Conservation (phyloP, 2,113 vertebrate species). For the Poecile atricapillus region DNA sequence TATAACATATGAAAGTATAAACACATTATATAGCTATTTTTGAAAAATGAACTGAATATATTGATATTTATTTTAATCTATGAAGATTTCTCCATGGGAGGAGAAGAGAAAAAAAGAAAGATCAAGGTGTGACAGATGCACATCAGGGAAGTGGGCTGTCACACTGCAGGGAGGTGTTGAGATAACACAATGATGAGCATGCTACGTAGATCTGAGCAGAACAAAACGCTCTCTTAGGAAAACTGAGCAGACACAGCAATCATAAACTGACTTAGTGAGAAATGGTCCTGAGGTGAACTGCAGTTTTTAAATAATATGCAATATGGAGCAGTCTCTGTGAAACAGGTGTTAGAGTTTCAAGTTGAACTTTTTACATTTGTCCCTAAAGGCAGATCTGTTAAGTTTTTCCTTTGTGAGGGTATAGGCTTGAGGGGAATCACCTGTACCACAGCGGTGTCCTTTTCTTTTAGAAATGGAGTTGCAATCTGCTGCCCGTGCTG, state of each 20-base stretch:
- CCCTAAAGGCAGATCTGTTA: constrained; percentile 55
- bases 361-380: constrained; percentile 48
- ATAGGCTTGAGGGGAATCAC: constrained; percentile 60
- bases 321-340: constrained; percentile 42
- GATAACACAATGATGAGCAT: not conserved
- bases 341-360: constrained; percentile 61
- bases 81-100: not conserved
- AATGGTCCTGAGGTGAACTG: constrained; percentile 12
- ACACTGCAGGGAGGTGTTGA: constrained; percentile 19
- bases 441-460: constrained; percentile 36
- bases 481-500: constrained; percentile 15
- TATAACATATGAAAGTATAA: not conserved
- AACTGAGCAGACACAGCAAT: not conserved
- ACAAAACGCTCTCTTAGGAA: not conserved
- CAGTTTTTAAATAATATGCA: constrained; percentile 48
- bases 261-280: constrained; percentile 10
- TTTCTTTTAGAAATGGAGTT: constrained; percentile 39
- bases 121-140: constrained; percentile 26
- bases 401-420: constrained; percentile 33
- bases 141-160: constrained; percentile 31
- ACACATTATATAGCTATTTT: constrained; percentile 13
- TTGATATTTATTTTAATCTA: not conserved
- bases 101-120: not conserved
- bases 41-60: not conserved
- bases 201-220: constrained; percentile 5